Evolutionary conservation across 2,113 vertebrate species (phyloP).

Genomic region (Oreotrochilus melanogaster): DNA sequence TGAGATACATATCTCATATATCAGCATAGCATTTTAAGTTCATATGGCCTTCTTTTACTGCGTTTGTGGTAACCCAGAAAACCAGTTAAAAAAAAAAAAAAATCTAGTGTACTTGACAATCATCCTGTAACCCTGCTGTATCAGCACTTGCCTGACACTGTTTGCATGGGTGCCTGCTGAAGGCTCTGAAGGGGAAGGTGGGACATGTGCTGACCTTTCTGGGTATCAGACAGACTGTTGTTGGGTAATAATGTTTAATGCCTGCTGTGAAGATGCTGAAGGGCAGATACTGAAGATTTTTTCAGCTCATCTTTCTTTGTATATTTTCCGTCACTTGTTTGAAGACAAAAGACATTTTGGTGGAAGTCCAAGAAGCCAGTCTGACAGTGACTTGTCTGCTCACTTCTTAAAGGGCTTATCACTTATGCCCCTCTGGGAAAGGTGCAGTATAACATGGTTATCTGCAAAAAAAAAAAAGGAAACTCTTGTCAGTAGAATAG

Average conservation of each 20-base stretch:
- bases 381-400: neutral
- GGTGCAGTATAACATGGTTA: neutral
- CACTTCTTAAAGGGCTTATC: neutral
- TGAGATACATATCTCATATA: neutral
- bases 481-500: neutral
- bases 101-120: neutral
- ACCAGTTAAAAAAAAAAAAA: neutral
- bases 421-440: neutral
- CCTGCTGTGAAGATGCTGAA: neutral
- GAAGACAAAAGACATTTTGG: neutral
- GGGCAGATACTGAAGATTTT: neutral
- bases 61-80: conserved; percentile 2
- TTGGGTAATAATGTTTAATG: neutral
- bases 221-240: neutral
- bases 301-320: neutral
- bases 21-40: neutral
- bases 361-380: neutral
- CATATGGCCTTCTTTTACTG: neutral
- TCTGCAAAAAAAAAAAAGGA: neutral
- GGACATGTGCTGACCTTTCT: neutral
- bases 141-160: neutral
- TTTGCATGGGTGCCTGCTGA: neutral
- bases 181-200: neutral
- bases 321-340: neutral
- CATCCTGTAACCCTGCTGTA: neutral